phyloP scores from a whole-genome alignment of 1,140 invertebrate genomes.

The Drosophila sproati region DNA sequence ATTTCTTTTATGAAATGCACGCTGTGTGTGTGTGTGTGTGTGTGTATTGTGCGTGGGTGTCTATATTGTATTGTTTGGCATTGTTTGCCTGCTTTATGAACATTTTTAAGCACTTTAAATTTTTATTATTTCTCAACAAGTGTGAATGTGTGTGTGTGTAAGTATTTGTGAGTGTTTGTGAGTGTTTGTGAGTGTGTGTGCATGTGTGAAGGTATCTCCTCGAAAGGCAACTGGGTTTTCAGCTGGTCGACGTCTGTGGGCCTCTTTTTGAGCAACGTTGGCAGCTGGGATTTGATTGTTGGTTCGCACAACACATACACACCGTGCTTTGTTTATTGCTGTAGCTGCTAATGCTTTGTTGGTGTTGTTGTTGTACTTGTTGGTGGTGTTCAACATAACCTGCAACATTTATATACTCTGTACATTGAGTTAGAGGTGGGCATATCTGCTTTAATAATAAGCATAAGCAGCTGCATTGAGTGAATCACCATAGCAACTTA shows the following conservation, averaged over 20 bases:
- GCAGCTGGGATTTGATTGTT: slow-evolving; percentile 61
- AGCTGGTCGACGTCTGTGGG: slow-evolving; percentile 27
- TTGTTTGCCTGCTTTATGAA: slow-evolving; percentile 69
- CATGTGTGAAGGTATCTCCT: slow-evolving; percentile 5
- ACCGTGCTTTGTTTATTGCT: slow-evolving; percentile 14
- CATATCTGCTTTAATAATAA: background rate
- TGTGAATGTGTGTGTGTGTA: slow-evolving; percentile 33
- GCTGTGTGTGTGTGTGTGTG: slow-evolving; percentile 24
- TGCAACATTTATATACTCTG: slow-evolving; percentile 27
- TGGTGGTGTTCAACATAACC: slow-evolving; percentile 20
- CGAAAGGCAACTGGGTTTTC: slow-evolving; percentile 19
- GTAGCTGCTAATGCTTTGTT: background rate
- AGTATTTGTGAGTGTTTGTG: slow-evolving; percentile 17
- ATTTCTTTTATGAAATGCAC: slow-evolving; percentile 39
- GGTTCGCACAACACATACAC: slow-evolving; percentile 20
- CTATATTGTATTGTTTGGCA: slow-evolving; percentile 37
- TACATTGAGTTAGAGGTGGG: background rate
- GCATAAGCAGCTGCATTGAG: background rate
- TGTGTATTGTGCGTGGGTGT: slow-evolving; percentile 1
- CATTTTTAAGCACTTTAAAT: slow-evolving; percentile 70
- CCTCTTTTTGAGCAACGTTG: slow-evolving; percentile 21
- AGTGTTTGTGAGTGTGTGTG: slow-evolving; percentile 1
- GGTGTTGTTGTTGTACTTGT: background rate
- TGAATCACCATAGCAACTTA: background rate
- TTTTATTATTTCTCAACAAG: slow-evolving; percentile 68